Conservation (phyloP, 2,113 vertebrate genomes). For the Tyrannus savana region DNA sequence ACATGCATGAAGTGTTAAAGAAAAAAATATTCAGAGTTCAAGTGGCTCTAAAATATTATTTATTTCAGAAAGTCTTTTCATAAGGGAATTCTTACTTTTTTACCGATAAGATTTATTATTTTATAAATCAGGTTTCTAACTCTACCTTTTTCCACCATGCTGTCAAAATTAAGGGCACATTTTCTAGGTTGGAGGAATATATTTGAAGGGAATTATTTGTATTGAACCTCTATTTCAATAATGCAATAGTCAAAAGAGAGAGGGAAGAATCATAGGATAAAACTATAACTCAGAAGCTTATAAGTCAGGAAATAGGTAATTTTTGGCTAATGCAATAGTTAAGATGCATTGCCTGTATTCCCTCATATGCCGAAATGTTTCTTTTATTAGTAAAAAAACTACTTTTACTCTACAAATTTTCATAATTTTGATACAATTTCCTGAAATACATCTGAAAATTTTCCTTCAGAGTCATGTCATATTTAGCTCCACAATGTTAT, state of each 20-base stretch:
- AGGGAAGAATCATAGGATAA: background rate
- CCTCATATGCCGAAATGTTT: background rate
- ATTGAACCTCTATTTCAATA: background rate
- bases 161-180: accelerated
- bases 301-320: accelerated
- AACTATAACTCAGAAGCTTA: background rate
- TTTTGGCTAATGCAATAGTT: background rate
- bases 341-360: background rate
- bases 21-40: background rate
- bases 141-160: background rate
- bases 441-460: background rate
- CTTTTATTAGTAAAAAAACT: background rate
- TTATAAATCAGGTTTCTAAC: background rate
- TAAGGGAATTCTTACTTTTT: background rate
- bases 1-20: accelerated
- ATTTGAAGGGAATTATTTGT: background rate
- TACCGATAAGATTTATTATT: background rate
- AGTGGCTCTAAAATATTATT: background rate
- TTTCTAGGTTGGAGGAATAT: background rate
- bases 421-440: background rate
- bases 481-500: background rate
- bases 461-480: background rate
- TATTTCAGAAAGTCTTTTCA: background rate
- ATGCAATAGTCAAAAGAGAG: background rate
- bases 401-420: background rate